Evolutionary conservation across 2,113 vertebrate species (phyloP), one percentile per base, ranked within the genome.

Genomic region (Trematocara stigmaticum): DNA sequence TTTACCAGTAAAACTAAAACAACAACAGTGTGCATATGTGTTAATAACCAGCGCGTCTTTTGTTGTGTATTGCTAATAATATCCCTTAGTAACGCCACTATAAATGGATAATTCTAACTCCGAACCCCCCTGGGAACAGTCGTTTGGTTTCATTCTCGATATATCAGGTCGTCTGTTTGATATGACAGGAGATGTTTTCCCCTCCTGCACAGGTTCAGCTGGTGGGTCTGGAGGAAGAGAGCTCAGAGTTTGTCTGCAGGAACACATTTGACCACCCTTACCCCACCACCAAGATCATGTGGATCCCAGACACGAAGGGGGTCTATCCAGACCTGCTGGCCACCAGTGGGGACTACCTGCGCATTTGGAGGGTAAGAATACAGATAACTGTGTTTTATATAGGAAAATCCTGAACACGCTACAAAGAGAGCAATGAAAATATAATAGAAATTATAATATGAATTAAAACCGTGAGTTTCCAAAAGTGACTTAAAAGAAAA

Each of bases 201-300:
- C 16, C 23, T 16, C 35, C n/a, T 66, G 47, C 79, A n/a, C 92
- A 99, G 98, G 98, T 99, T 59, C 98, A 99, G 90, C 96, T 99
- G 71, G 99, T 99, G 89, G 98, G 99, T 91, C 96, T 99, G 94
- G 99, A 99, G 81, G 99, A 99, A 84, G 99, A 99, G 95, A 99
- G 99, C 94, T 99, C 98, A 0, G 98, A 99, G 94, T 98, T 98
- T 84, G 97, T 99, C 84, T 99, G 98, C 96, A 97, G 98, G 93
- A 99, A 99, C 92, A 99, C 99, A 0, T 99, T 99, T 88, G 99
- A 99, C 92, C 99, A 99, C 83, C 99, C 99, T 0, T 99, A 99
- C 82, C 99, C 99, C 49, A 99, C 99, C 87, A 99, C 99, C 81
- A 99, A 99, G 95, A 97, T 99, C 82, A 99, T 99, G 99, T 99